These are phyloP conservation scores for Cerastis leucographa DNA, from an alignment of 2,888 invertebrate genomes.

Conservation along the genomic window DNA sequence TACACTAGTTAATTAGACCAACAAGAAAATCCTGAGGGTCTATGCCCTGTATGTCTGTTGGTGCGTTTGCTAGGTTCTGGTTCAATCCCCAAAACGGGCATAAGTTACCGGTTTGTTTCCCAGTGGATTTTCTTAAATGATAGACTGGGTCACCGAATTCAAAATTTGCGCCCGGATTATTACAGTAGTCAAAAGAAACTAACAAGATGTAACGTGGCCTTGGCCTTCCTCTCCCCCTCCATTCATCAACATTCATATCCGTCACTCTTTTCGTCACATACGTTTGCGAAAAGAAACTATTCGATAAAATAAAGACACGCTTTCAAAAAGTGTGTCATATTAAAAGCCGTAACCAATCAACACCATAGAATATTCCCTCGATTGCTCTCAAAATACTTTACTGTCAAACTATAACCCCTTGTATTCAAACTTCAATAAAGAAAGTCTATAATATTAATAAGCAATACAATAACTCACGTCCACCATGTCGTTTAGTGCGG, in stretches of 20 bases:
- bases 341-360: not conserved
- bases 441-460: conserved; percentile 16
- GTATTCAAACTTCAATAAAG: conserved; percentile 9
- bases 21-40: too few relatives aligned
- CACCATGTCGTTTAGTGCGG: conserved; percentile 5
- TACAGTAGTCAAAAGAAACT: too few relatives aligned
- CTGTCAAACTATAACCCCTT: conserved; percentile 3
- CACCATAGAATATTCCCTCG: not conserved
- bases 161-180: not conserved
- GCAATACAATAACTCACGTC: conserved; percentile 25
- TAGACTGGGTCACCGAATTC: not conserved
- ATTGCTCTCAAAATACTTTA: conserved; percentile 3
- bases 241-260: too few relatives aligned
- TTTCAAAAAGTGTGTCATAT: not conserved
- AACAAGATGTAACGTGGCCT: too few relatives aligned
- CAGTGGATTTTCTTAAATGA: not conserved
- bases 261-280: too few relatives aligned
- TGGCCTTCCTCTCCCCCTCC: too few relatives aligned
- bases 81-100: not conserved
- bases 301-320: not conserved
- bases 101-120: not conserved
- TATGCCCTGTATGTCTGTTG: too few relatives aligned
- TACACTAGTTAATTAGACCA: too few relatives aligned
- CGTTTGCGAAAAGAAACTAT: too few relatives aligned
- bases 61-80: not conserved